These are phyloP conservation scores for Uloborus plumipes DNA, from an alignment of 2,888 invertebrate species.

Conservation along the genomic window DNA sequence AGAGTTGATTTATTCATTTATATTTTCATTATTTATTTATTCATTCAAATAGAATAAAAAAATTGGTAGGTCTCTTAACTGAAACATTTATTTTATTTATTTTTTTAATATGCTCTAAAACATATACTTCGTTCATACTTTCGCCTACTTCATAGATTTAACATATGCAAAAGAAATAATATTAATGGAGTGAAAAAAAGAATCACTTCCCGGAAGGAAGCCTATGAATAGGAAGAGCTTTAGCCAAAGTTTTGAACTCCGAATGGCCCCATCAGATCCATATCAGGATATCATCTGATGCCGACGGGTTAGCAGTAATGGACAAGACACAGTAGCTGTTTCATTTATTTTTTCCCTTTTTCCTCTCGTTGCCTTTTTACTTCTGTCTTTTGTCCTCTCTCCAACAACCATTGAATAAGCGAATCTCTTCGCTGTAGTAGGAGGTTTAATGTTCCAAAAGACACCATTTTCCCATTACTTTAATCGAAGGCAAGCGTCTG, in stretches of 20 bases:
- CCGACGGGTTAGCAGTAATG: slow-evolving; percentile 34
- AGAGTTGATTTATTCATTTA: no score
- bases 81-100: no score
- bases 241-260: slow-evolving; percentile 2
- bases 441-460: slow-evolving; percentile 64
- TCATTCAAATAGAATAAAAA: no score
- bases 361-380: slow-evolving; percentile 27
- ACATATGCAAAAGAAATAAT: no score
- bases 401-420: slow-evolving; percentile 41
- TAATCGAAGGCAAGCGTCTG: slow-evolving; percentile 64
- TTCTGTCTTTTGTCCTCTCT: slow-evolving; percentile 22
- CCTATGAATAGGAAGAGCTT: background rate
- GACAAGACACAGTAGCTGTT: slow-evolving; percentile 51
- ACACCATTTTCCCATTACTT: slow-evolving; percentile 64
- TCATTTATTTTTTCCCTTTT: slow-evolving; percentile 4
- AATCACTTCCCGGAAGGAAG: no score
- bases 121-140: no score
- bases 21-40: no score
- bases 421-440: slow-evolving; percentile 21
- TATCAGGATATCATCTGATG: slow-evolving; percentile 40
- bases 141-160: no score
- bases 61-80: no score
- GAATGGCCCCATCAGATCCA: background rate
- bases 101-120: no score
- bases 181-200: no score